These are phyloP conservation scores for Rachycentron canadum DNA, from an alignment of 2,797 vertebrate species.

Conservation along the genomic window DNA sequence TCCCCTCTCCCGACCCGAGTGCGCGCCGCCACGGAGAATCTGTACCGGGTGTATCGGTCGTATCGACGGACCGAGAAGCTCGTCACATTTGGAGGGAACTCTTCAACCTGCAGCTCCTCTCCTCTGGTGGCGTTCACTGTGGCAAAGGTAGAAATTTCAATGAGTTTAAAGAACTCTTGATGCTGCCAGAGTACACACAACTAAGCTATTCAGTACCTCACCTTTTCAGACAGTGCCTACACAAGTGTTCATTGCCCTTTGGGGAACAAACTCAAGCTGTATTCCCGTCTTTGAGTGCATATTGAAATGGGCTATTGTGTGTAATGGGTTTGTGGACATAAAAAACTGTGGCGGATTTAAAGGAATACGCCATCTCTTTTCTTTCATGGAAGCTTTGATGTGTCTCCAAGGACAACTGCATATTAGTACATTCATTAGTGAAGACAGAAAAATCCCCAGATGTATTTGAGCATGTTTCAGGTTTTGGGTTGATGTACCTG, in stretches of 20 bases:
- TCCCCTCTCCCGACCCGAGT: constrained; percentile 91
- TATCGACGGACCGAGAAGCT: constrained; percentile 90
- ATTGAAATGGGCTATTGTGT: constrained; percentile 33
- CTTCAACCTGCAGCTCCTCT: constrained; percentile 85
- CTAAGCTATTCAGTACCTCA: constrained; percentile 38
- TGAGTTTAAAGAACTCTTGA: constrained; percentile 29
- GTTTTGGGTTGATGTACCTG: constrained; percentile 81
- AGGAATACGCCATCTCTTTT: constrained; percentile 15
- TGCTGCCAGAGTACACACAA: constrained; percentile 30
- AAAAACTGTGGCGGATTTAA: constrained; percentile 19
- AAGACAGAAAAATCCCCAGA: neutral
- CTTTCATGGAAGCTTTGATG: neutral
- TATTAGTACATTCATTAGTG: neutral
- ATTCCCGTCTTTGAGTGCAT: constrained; percentile 39
- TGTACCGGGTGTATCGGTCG: constrained; percentile 95
- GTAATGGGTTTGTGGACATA: neutral
- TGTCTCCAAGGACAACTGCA: neutral
- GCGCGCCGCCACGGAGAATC: constrained; percentile 90
- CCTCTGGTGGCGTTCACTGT: constrained; percentile 92
- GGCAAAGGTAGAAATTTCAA: constrained; percentile 42
- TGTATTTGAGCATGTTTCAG: constrained; percentile 23
- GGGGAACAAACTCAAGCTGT: constrained; percentile 27
- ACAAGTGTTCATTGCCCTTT: constrained; percentile 57
- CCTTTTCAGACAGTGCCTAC: constrained; percentile 22
- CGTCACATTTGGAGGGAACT: constrained; percentile 92